Evolutionary conservation across 53 echinoderm and acorn worm genomes (phyloP), one percentile per base, ranked within the genome.

Genomic region (Apostichopus leukothele): DNA sequence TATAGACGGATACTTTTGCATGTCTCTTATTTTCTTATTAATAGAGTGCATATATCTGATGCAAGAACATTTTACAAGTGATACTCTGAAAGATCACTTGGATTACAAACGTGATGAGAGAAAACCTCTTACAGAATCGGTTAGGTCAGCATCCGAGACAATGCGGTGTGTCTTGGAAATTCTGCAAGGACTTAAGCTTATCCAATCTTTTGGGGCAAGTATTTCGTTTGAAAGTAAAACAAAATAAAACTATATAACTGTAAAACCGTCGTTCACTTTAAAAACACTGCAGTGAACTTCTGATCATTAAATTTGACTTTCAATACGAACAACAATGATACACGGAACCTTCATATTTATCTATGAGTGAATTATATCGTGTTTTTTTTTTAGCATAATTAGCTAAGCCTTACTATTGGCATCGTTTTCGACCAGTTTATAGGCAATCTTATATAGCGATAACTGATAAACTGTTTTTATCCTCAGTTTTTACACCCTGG

Each of bases 121-220:
- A 5, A 68, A 5, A 68, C 12, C 11, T n/a, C 5, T 5, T 16
- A 18, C 5, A 20, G 14, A 68, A 12, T 68, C 19, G 14, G 39
- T 39, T 39, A 18, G 12, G 14, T 68, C 11, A 5, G 11, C 68
- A 68, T 5, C 16, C 68, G 68, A 68, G 19, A 16, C 4, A 68
- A 5, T 14, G 68, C 16, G 14, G 14, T 68, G 68, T n/a, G 3
- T 68, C 5, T n/a, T 68, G 68, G 68, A 16, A 18, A 68, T 68
- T 1, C 68, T 18, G 16, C 68, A 68, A 68, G 68, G 68, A 14
- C 68, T 68, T 68, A 68, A 68, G 16, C 19, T 68, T 14, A 68
- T 68, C 68, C 68, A 68, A n/a, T 68, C 68, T n/a, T 68, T 68
- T 68, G 68, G 68, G 68, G 68, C 14, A 68, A 18, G 16, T 68